Evolutionary conservation across 2,797 vertebrate genomes (phyloP), one percentile per base, ranked within the genome.

Genomic region (Selene dorsalis): DNA sequence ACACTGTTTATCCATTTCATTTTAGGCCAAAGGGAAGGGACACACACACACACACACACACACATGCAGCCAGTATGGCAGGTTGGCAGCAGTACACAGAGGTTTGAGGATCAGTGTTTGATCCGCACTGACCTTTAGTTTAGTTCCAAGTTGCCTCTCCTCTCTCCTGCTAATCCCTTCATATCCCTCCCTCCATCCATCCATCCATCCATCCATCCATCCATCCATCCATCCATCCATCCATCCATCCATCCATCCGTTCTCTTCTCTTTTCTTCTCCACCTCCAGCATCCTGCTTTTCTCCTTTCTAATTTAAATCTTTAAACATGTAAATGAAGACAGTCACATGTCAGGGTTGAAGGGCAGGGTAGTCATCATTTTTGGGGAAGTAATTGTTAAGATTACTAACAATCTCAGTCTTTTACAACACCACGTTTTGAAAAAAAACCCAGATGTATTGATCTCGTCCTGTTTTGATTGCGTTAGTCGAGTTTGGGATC

Each of bases 111-210:
- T 88, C 84, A 84, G 66, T 48, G 80, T 85, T 86, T 89, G 84
- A 88, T 84, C 84, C 84, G 48, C 6, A 30, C 62, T 86, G 88
- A 90, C 82, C 88, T 88, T 88, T 87, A 79, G 56, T 80, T 84
- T 48, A 69, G 78, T 62, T 86, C 82, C 75, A 72, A 77, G 75
- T 83, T 0, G 9, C 67, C 73, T 64, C 39, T 71, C 50, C 70
- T 77, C 73, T 77, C 73, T 72, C 32, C 74, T 52, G 61, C 58
- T 75, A 66, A 84, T 83, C 81, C 65, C 0, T 35, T 45, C 32
- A 17, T 13, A 18, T 22, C 55, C 30, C 11, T 38, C 14, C 6
- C 7, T 28, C 59, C n/a, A 8, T 43, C 59, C 52, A 6, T 8
- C 4, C 5, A 16, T 16, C n/a, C n/a, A n/a, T n/a, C n/a, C n/a